Evolutionary conservation across 2,888 invertebrate species (phyloP).

Genomic region (Melanophora roralis): DNA sequence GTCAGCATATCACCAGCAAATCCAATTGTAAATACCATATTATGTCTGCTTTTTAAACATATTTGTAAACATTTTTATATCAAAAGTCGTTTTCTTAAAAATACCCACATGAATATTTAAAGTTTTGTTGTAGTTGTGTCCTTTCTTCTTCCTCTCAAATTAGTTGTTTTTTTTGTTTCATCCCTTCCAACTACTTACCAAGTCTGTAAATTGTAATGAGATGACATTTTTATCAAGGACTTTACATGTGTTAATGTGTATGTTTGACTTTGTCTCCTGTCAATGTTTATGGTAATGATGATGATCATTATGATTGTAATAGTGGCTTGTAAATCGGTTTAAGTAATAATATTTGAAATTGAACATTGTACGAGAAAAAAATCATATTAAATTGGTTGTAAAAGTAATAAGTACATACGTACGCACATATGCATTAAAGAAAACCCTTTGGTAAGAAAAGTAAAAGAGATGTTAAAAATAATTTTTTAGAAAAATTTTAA

Average conservation of each 20-base stretch:
- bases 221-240: conserved; percentile 20
- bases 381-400: conserved; percentile 24
- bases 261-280: background rate
- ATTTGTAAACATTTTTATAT: conserved; percentile 7
- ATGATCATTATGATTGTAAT: conserved; percentile 21
- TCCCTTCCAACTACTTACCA: background rate
- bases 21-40: conserved; percentile 14
- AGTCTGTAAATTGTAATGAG: conserved; percentile 4
- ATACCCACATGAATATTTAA: conserved; percentile 18
- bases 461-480: background rate
- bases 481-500: background rate
- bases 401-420: background rate
- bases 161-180: background rate
- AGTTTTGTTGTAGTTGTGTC: background rate
- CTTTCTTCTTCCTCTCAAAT: background rate
- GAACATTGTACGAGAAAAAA: conserved; percentile 3
- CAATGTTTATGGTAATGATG: conserved; percentile 32
- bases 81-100: background rate
- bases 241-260: background rate
- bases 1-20: background rate
- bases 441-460: too few relatives aligned
- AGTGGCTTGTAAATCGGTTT: conserved; percentile 35
- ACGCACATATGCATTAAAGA: too few relatives aligned
- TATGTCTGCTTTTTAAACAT: conserved; percentile 19
- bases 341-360: conserved; percentile 34